Evolutionary conservation across 1,140 invertebrate species (phyloP).

Genomic region (Venustaconcha ellipsiformis): DNA sequence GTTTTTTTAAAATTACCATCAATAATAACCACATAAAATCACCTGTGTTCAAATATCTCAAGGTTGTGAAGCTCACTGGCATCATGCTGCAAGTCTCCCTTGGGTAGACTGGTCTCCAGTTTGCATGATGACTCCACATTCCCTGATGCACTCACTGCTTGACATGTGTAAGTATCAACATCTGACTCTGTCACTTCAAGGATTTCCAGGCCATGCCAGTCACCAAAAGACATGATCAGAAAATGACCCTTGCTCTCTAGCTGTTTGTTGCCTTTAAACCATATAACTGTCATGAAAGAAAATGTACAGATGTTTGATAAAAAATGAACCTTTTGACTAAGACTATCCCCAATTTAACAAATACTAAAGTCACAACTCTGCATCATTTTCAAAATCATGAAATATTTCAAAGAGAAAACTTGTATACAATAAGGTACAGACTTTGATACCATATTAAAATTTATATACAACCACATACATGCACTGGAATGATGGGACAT

Average conservation of each 20-base stretch:
- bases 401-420: no score
- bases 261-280: slow-evolving; percentile 22
- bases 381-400: no score
- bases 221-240: slow-evolving; percentile 17
- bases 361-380: background rate
- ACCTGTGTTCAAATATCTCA: no score
- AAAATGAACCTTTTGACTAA: no score
- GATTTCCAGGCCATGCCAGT: slow-evolving; percentile 24
- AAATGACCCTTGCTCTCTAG: slow-evolving; percentile 6
- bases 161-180: slow-evolving; percentile 15
- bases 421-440: no score
- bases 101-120: slow-evolving; percentile 13
- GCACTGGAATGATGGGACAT: background rate
- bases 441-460: no score
- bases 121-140: slow-evolving; percentile 13
- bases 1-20: no score
- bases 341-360: no score
- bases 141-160: slow-evolving; percentile 9
- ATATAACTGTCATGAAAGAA: slow-evolving; percentile 15
- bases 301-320: background rate
- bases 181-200: slow-evolving; percentile 1
- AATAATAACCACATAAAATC: no score
- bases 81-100: no score
- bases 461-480: no score
- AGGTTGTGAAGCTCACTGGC: no score